Base-by-base conservation (phyloP, 2,113 vertebrate species). In the Hystrix brachyura region DNA sequence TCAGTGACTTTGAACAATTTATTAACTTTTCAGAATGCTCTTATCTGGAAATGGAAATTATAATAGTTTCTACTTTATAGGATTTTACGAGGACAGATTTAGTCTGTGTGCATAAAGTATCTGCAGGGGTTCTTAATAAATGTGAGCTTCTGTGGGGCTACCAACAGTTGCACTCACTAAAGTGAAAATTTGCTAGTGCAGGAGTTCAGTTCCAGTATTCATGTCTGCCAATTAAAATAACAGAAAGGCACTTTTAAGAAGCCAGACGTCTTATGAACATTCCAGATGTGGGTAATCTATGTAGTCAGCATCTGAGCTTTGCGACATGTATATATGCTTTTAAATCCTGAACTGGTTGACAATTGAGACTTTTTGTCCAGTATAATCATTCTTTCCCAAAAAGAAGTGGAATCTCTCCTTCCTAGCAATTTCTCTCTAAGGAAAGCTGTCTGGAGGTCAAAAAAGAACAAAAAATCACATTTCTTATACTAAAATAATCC, bases 401-500 rank as follows among this genome's bases (percentile, higher is more conserved):
- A 74, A 25, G 27, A 83, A 94, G 46, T 7, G 43, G 23, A 46
- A 90, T 80, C 83, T 96, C 34, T 84, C 14, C 38, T 46, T 87
- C 7, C 23, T 78, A 80, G 83, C 32, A 90, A 29, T 34, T 67
- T 46, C 43, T 94, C n/a, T 90, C 87, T 48, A 90, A 81, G 59
- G 89, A 93, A 78, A 34, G 55, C 90, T 62, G 85, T 90, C 46
- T 91, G 32, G 80, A 94, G 84, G 93, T 94, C 65, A 89, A 92
- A 87, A 94, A 57, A 92, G 64, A 94, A 97, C n/a, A 57, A 67
- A 92, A 92, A 82, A 78, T 87, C 60, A 64, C 69, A 92, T 92
- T 96, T 97, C 67, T 96, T 94, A 69, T 90, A 80, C 89, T 81
- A 72, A 95, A 96, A 95, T 4, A 59, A 95, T 65, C 79, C 0